A percentile compares a stretch with the other conserved stretches of the same genome.
phyloP scores from a whole-genome alignment of 2,888 invertebrate species.

The Ormyrus labotus region DNA sequence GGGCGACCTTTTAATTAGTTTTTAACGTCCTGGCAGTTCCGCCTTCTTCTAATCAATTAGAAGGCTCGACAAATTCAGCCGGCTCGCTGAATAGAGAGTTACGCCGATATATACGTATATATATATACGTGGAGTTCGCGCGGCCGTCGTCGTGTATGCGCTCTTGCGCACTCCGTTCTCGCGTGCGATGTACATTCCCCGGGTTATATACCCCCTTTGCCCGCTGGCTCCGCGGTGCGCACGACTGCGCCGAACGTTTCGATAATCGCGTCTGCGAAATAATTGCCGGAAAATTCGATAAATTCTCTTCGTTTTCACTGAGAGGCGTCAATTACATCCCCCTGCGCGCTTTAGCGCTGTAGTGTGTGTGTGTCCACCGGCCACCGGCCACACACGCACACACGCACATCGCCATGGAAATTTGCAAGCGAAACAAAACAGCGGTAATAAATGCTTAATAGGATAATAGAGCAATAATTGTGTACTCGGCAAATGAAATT shows the following conservation, averaged over 20 bases:
- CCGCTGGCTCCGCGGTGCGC: slow-evolving; percentile 4
- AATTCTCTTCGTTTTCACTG: slow-evolving; percentile 41
- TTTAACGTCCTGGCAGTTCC: slow-evolving; percentile 40
- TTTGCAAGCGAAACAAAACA: slow-evolving; percentile 47
- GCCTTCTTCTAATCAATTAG: slow-evolving; percentile 50
- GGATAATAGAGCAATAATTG: slow-evolving; percentile 51
- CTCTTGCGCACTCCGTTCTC: background rate
- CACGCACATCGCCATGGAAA: slow-evolving; percentile 5
- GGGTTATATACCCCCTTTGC: slow-evolving; percentile 21
- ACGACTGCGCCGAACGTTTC: slow-evolving; percentile 36
- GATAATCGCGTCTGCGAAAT: slow-evolving; percentile 51
- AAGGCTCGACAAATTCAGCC: slow-evolving; percentile 16
- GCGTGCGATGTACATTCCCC: background rate
- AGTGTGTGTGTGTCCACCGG: no score
- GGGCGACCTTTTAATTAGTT: slow-evolving; percentile 39
- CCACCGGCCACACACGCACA: no score
- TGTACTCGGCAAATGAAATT: slow-evolving; percentile 7
- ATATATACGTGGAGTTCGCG: background rate
- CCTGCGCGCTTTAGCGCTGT: background rate
- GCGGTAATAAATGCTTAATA: slow-evolving; percentile 47
- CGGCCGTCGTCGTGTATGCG: background rate
- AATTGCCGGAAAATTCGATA: slow-evolving; percentile 57
- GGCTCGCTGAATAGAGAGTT: slow-evolving; percentile 26
- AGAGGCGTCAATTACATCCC: slow-evolving; percentile 36
- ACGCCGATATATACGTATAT: background rate